These are phyloP conservation scores for Drosophila hydei DNA, from an alignment of 1,140 invertebrate species.

Conservation along the genomic window DNA sequence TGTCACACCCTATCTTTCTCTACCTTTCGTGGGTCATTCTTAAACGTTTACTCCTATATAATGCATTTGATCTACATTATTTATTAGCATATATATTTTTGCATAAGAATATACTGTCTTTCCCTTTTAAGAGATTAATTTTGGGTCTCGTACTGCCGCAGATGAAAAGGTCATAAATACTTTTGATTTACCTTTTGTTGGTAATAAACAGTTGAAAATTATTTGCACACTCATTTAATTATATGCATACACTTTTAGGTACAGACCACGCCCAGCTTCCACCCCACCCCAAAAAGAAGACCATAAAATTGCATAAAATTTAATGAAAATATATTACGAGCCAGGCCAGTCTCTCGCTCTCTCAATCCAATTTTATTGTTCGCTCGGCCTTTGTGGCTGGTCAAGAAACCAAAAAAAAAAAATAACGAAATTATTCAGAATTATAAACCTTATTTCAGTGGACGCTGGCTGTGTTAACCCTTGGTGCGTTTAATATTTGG, in stretches of 20 bases:
- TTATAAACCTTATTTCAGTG: slow-evolving; percentile 57
- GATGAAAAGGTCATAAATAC: slow-evolving; percentile 5
- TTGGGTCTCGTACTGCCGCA: not conserved
- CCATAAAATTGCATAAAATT: slow-evolving; percentile 69
- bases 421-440: slow-evolving; percentile 79
- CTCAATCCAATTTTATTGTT: slow-evolving; percentile 63
- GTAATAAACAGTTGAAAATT: slow-evolving; percentile 33
- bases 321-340: slow-evolving; percentile 77
- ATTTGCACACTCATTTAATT: slow-evolving; percentile 55
- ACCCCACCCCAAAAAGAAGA: slow-evolving; percentile 5
- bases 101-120: not conserved
- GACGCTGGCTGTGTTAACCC: slow-evolving; percentile 52
- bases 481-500: slow-evolving; percentile 59
- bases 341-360: slow-evolving; percentile 13
- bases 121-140: not conserved
- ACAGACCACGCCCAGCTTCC: not conserved
- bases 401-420: slow-evolving; percentile 36
- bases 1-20: not conserved
- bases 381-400: slow-evolving; percentile 51
- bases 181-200: slow-evolving; percentile 2
- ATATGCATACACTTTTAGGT: slow-evolving; percentile 45
- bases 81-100: slow-evolving; percentile 1
- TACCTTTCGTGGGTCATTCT: not conserved
- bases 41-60: not conserved
- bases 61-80: not conserved